Evolutionary conservation across 2,888 invertebrate species (phyloP), one percentile per base, ranked within the genome.

Genomic region (Mythimna ferrago): DNA sequence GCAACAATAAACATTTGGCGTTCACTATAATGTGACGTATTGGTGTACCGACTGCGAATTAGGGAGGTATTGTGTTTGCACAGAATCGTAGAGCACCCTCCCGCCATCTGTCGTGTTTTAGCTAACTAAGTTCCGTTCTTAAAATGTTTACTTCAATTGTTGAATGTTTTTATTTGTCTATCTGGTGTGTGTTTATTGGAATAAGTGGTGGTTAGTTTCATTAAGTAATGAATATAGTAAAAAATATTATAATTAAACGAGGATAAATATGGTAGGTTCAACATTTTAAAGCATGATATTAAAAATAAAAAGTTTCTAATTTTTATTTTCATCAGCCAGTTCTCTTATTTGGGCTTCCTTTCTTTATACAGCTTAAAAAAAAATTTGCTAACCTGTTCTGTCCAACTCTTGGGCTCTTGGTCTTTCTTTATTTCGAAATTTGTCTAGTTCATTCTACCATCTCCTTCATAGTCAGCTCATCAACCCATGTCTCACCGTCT

Each of bases 81-180:
- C 82, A 84, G 84, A 80, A 80, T 79, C 82, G 73, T 85, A 70
- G 86, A 89, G 87, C 85, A 89, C 89, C 89, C 92, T 89, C 86
- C 83, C 79, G 87, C 91, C 95, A 95, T 96, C 95, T 96, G 95
- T 92, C 94, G 89, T 74, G 88, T 88, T 94, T 91, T 92, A 75
- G 66, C 44, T 67, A 79, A 85, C 80, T 63, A 69, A 80, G 81
- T 86, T 86, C 82, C 73, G 80, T 78, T 74, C 83, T 81, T 89
- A 87, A 87, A 88, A 88, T 91, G 89, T 91, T 91, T 92, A 86
- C 87, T 88, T 78, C 65, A 62, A 71, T 77, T 83, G 73, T 87
- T 81, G 76, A 87, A 82, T 88, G 87, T 89, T 88, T 89, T 83
- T 85, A 77, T 86, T 86, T 87, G 84, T 87, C 88, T 88, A 84